Evolutionary conservation across 2,113 vertebrate genomes (phyloP).

Genomic region (Isichthys henryi): DNA sequence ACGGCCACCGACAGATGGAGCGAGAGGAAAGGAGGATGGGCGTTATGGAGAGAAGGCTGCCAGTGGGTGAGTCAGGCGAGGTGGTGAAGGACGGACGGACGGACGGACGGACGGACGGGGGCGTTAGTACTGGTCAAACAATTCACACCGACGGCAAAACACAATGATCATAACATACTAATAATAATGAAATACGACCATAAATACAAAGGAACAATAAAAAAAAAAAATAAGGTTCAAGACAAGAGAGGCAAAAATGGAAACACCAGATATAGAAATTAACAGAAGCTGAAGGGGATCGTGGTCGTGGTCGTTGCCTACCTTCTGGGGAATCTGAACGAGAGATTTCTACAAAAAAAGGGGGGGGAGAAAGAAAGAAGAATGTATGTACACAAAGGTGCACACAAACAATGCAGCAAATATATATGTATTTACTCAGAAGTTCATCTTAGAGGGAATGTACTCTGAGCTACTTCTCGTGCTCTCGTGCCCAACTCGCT

Average conservation of each 20-base stretch:
- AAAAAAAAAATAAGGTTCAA: slow-evolving; percentile 1
- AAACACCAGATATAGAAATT: slow-evolving; percentile 27
- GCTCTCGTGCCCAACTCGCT: not conserved
- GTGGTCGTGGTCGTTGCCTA: slow-evolving; percentile 59
- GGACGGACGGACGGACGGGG: not conserved
- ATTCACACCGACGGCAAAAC: slow-evolving; percentile 13
- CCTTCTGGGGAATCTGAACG: slow-evolving; percentile 78
- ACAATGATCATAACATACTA: slow-evolving; percentile 8
- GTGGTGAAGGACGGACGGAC: slow-evolving; percentile 4
- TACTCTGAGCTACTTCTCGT: not conserved
- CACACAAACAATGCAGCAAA: slow-evolving; percentile 28
- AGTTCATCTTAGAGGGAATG: not conserved
- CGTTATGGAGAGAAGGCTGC: slow-evolving; percentile 30
- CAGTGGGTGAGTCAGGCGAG: slow-evolving; percentile 5
- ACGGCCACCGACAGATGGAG: slow-evolving; percentile 10
- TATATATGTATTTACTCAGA: not conserved
- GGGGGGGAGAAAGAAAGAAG: slow-evolving; percentile 50
- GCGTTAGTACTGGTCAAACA: slow-evolving; percentile 33
- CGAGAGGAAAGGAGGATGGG: slow-evolving; percentile 28
- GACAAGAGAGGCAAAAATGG: slow-evolving; percentile 12
- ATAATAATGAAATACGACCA: slow-evolving; percentile 15
- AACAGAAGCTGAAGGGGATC: slow-evolving; percentile 23
- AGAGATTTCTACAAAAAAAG: slow-evolving; percentile 84
- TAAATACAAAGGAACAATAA: slow-evolving; percentile 22
- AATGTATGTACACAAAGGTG: slow-evolving; percentile 51